Evolutionary conservation across 2,797 vertebrate species (phyloP).

Genomic region (Tenualosa ilisha): DNA sequence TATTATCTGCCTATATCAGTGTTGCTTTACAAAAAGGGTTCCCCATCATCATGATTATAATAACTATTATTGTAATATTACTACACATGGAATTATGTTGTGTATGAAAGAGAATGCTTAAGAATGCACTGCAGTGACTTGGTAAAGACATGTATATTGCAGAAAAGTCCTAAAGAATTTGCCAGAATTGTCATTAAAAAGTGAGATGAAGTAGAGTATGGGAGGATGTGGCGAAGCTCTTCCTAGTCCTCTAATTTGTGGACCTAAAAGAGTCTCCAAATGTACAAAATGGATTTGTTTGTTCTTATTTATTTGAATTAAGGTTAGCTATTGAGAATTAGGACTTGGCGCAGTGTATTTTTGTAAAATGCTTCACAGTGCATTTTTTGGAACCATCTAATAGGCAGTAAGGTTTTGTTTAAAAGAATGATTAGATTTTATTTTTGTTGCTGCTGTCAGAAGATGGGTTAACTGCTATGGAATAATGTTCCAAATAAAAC

Average conservation of each 20-base stretch:
- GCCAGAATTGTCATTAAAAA: conserved; percentile 49
- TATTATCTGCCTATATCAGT: conserved; percentile 69
- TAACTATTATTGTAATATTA: conserved; percentile 29
- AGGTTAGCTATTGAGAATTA: conserved; percentile 72
- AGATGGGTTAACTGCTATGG: conserved; percentile 85
- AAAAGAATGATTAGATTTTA: conserved; percentile 75
- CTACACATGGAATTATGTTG: conserved; percentile 57
- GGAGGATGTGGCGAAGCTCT: not conserved
- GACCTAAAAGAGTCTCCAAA: conserved; percentile 50
- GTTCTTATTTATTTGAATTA: conserved; percentile 91
- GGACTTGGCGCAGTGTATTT: conserved; percentile 96
- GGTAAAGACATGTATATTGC: conserved; percentile 70
- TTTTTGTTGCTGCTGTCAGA: conserved; percentile 79
- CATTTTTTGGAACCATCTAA: conserved; percentile 72
- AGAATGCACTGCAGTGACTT: conserved; percentile 65
- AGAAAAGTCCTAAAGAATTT: conserved; percentile 75
- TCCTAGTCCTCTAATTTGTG: conserved; percentile 39
- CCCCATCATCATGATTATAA: conserved; percentile 47
- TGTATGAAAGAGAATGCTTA: conserved; percentile 51
- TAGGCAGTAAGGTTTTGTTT: conserved; percentile 67
- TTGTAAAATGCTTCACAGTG: conserved; percentile 92
- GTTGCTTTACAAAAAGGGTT: conserved; percentile 67
- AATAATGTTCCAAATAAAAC: conserved; percentile 95
- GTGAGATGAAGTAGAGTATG: conserved; percentile 38
- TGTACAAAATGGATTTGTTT: conserved; percentile 70